A percentile compares a stretch with the other conserved stretches of the same genome.
Evolutionary conservation across 2,113 vertebrate species (phyloP).

Genomic region (Tretioscincus oriximinensis): DNA sequence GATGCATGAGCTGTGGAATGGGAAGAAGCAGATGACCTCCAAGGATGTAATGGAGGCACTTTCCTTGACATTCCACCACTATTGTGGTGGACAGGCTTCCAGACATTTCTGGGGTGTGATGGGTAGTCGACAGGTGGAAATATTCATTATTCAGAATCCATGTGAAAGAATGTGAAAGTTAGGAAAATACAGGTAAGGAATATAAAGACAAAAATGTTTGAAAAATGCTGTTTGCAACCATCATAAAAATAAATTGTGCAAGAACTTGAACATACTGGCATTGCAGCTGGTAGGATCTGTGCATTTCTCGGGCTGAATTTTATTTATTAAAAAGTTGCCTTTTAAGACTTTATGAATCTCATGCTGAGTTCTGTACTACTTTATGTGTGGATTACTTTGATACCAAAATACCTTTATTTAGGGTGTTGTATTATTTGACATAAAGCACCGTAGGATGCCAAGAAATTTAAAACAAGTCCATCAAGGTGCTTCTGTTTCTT

Average conservation of each 20-base stretch:
- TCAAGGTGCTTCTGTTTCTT: slow-evolving; percentile 4
- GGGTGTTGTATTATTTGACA: slow-evolving; percentile 34
- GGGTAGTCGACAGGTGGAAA: too few species aligned
- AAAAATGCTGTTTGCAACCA: background rate
- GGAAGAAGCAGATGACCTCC: too few species aligned
- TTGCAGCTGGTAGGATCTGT: slow-evolving; percentile 35
- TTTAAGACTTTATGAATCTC: slow-evolving; percentile 39
- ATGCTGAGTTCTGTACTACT: slow-evolving; percentile 36
- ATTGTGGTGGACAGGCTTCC: background rate
- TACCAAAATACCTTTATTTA: slow-evolving; percentile 36
- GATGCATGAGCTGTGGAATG: too few species aligned
- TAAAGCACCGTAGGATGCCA: slow-evolving; percentile 46
- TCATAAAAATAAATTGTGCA: slow-evolving; percentile 1
- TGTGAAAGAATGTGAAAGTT: background rate
- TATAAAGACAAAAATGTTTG: background rate
- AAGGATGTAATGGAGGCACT: too few species aligned
- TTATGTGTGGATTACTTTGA: slow-evolving; percentile 32
- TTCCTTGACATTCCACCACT: too few species aligned
- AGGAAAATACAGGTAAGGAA: too few species aligned
- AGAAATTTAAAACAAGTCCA: slow-evolving; percentile 29
- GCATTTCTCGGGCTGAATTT: slow-evolving; percentile 27
- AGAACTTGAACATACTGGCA: slow-evolving; percentile 31
- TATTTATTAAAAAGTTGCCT: background rate
- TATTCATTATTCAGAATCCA: background rate
- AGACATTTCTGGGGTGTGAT: too few species aligned